Percentiles rank a stretch among this genome's conserved stretches.
Evolutionary conservation across 2,888 invertebrate genomes (phyloP).

Genomic region (Leptarthrus brevirostris): DNA sequence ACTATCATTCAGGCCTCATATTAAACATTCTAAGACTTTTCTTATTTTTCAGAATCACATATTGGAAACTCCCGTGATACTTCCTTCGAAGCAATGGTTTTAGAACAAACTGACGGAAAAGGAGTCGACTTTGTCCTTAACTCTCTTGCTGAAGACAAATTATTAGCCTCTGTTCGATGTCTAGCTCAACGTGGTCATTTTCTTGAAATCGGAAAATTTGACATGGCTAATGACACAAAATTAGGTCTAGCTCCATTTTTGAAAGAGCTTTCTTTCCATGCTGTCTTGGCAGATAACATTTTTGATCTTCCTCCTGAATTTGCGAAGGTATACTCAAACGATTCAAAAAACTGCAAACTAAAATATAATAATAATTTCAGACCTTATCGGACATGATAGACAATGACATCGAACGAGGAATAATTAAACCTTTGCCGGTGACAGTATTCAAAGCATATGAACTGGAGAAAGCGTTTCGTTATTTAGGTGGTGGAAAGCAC

Average conservation of each 20-base stretch:
- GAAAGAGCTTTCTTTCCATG: conserved; percentile 80
- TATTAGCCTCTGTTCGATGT: conserved; percentile 77
- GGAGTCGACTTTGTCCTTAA: conserved; percentile 94
- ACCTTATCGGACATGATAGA: conserved; percentile 70
- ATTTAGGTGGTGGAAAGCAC: conserved; percentile 78
- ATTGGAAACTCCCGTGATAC: conserved; percentile 90
- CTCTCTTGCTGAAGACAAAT: conserved; percentile 91
- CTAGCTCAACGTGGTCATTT: conserved; percentile 75
- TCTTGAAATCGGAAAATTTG: conserved; percentile 88
- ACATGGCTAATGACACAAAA: conserved; percentile 76
- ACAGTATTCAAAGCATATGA: conserved; percentile 75
- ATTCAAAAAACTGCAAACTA: conserved; percentile 64
- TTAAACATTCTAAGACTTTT: no score
- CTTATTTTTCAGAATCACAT: conserved; percentile 69
- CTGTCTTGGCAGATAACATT: conserved; percentile 80
- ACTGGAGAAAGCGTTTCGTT: conserved; percentile 78
- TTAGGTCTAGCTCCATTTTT: conserved; percentile 76
- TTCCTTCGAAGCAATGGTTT: conserved; percentile 88
- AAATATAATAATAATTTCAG: conserved; percentile 57
- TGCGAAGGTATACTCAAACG: conserved; percentile 55
- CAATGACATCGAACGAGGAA: conserved; percentile 75
- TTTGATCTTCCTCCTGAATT: conserved; percentile 68
- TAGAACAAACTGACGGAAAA: conserved; percentile 80
- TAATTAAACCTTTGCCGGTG: conserved; percentile 76
- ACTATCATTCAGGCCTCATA: no score